Evolutionary conservation across 2,113 vertebrate species (phyloP), one percentile per base, ranked within the genome.

Genomic region (Cyanoramphus novaezelandiae): DNA sequence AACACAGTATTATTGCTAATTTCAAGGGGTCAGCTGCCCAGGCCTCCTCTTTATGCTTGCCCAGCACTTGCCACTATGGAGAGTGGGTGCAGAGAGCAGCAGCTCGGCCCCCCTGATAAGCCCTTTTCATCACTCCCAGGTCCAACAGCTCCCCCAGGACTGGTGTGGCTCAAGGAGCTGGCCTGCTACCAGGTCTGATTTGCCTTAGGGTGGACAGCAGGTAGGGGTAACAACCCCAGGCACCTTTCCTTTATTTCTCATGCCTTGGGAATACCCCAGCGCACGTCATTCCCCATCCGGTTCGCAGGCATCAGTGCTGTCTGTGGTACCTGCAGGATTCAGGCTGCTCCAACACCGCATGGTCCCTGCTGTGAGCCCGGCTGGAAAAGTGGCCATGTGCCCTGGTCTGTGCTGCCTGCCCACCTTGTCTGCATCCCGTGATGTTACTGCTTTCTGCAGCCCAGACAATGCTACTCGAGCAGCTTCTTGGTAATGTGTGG

Each of bases 41-140:
- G 37, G 62, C 24, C 69, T 41, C 1, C 0, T 15, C 47, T 68
- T 68, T 18, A 3, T 0, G 9, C 77, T 55, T 13, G 41, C 68
- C 86, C 90, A 85, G 64, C 88, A 15, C 50, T 92, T 71, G 9
- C 39, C 44, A 41, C 8, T 27, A 18, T 1, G 17, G 25, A 15
- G 4, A 43, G 43, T 0, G 0, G 65, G 6, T 16, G 81, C 23
- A 63, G 19, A 14, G 53, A 37, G 70, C 65, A 68, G 70, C 29
- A 41, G 17, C 39, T 47, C 6, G 0, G 57, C 39, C 39, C 67
- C 50, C 57, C 49, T 25, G 10, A 24, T 49, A 68, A 63, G 33
- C 47, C 31, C 17, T 0, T 16, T 65, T 23, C 83, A 35, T 39
- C 71, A 6, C 37, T 27, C 85, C 6, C 33, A 41, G 83, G 8